Conservation (phyloP, 1,140 invertebrate genomes). For the Grapholita molesta region DNA sequence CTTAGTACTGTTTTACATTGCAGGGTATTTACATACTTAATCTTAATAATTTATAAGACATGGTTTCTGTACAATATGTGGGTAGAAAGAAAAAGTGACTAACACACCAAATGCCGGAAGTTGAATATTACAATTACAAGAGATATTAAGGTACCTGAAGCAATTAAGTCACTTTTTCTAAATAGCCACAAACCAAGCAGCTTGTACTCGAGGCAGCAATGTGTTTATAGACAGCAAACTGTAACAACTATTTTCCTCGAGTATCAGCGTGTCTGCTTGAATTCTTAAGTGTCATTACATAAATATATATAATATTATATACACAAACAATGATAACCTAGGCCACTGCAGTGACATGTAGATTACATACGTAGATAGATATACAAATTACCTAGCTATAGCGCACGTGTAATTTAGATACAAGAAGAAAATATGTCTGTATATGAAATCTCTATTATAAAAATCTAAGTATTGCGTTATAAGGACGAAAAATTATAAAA, state of each 20-base stretch:
- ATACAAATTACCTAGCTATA: slow-evolving; percentile 13
- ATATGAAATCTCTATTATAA: slow-evolving; percentile 14
- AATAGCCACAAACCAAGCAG: background rate
- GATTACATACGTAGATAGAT: slow-evolving; percentile 11
- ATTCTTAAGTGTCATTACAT: background rate
- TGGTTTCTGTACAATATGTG: slow-evolving; percentile 27
- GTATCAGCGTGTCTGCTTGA: background rate
- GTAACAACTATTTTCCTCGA: background rate
- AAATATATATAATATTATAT: background rate
- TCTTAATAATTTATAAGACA: slow-evolving; percentile 41
- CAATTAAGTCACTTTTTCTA: background rate
- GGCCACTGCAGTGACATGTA: background rate
- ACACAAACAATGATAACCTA: slow-evolving; percentile 2
- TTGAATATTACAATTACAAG: background rate
- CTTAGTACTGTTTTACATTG: slow-evolving; percentile 41
- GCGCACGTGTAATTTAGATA: slow-evolving; percentile 1
- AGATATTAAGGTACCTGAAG: background rate
- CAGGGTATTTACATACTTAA: slow-evolving; percentile 56
- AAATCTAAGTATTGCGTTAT: slow-evolving; percentile 8
- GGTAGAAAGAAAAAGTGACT: background rate
- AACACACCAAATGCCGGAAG: background rate
- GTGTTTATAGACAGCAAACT: background rate
- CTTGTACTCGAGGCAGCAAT: background rate
- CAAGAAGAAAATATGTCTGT: slow-evolving; percentile 15
- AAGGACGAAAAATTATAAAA: slow-evolving; percentile 8